These are phyloP conservation scores for Akabosia matsudoensis DNA, from an alignment of 1,140 invertebrate genomes.

Conservation along the genomic window DNA sequence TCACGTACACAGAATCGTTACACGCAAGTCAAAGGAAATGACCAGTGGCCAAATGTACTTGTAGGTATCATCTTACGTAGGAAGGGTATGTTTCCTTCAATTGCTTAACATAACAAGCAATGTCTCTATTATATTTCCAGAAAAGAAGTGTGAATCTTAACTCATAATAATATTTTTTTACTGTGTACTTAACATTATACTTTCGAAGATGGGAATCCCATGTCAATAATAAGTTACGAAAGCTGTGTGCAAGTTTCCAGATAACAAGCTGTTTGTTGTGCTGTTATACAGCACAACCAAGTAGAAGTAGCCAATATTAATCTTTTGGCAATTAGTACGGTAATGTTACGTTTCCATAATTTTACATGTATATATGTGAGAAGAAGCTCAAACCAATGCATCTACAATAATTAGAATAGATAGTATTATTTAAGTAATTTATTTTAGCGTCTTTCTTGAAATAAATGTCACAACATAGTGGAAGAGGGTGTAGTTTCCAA, in stretches of 20 bases:
- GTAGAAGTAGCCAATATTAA: background rate
- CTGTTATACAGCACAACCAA: background rate
- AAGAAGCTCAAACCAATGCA: slow-evolving; percentile 22
- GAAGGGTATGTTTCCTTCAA: background rate
- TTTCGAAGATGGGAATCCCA: no score
- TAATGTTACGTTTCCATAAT: background rate
- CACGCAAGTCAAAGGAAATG: background rate
- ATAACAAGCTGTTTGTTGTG: background rate
- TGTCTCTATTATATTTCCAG: background rate
- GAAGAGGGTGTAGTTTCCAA: no score
- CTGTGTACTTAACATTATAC: background rate
- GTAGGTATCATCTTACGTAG: background rate
- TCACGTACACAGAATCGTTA: background rate
- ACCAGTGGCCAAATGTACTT: slow-evolving; percentile 19
- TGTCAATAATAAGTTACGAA: background rate
- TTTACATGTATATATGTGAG: background rate
- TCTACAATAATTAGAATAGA: background rate
- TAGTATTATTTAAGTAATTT: no score
- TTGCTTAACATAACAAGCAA: background rate
- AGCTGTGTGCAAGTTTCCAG: background rate
- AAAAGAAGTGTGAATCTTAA: no score
- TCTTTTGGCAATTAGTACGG: background rate
- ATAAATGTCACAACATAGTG: no score
- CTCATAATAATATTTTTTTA: background rate
- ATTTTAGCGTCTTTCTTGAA: no score